A percentile compares a stretch with the other conserved stretches of the same genome.
These are phyloP conservation scores for Luscinia luscinia DNA, from an alignment of 2,797 vertebrate species.

Conservation along the genomic window DNA sequence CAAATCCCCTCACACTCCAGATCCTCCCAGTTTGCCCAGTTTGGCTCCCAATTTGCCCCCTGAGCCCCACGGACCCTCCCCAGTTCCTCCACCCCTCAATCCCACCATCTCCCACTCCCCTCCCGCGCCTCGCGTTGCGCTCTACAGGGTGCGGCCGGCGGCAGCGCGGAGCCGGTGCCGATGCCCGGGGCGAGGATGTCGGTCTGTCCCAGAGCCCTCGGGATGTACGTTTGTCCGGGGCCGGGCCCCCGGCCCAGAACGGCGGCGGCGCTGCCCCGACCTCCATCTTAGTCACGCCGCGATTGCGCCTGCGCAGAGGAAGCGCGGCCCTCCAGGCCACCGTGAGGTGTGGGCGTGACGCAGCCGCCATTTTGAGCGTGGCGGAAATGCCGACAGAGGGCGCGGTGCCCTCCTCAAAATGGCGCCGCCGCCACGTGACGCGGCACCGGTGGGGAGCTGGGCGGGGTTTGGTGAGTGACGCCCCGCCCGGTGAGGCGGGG, in stretches of 20 bases:
- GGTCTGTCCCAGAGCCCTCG: neutral
- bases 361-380: too few species aligned
- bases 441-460: neutral
- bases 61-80: too few species aligned
- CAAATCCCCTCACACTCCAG: neutral
- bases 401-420: neutral
- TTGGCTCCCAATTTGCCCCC: too few species aligned
- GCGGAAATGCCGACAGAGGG: too few species aligned
- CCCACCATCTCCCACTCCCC: too few species aligned
- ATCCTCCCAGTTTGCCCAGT: too few species aligned
- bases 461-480: neutral
- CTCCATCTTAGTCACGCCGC: neutral
- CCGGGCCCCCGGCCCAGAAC: neutral
- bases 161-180: neutral
- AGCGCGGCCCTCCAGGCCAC: neutral
- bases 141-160: neutral
- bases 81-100: too few species aligned
- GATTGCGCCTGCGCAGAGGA: neutral
- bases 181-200: too few species aligned
- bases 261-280: neutral
- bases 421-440: neutral
- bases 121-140: neutral
- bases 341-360: neutral
- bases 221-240: neutral
- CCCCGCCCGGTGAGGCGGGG: too few species aligned